Evolutionary conservation across 2,888 invertebrate genomes (phyloP).

Genomic region (Neria commutata): DNA sequence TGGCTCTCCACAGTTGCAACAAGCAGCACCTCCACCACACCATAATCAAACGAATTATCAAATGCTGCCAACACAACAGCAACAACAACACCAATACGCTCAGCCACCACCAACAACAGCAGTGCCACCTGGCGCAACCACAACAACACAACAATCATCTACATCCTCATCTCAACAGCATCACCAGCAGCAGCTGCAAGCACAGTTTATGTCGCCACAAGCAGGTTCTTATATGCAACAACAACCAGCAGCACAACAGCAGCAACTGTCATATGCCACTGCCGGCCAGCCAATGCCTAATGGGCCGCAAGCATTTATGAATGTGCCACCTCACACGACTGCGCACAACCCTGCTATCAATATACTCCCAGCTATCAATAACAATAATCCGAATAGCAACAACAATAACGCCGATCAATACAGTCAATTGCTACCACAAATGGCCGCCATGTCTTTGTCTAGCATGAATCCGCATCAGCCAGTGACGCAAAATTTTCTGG

Average conservation of each 20-base stretch:
- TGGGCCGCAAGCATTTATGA: conserved; percentile 14
- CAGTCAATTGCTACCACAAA: conserved; percentile 52
- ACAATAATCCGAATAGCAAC: conserved; percentile 27
- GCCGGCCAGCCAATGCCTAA: conserved; percentile 24
- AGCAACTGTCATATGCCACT: conserved; percentile 19
- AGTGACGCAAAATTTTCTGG: conserved; percentile 46
- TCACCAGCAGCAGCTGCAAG: conserved; percentile 36
- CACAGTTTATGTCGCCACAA: conserved; percentile 30
- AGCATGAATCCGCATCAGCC: conserved; percentile 29
- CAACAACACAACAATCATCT: conserved; percentile 35
- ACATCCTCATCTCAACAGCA: conserved; percentile 39
- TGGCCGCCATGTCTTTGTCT: conserved; percentile 49
- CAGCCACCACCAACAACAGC: conserved; percentile 30
- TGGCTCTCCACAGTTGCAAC: conserved; percentile 23
- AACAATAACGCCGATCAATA: conserved; percentile 37
- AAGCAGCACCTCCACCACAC: conserved; percentile 28
- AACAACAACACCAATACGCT: conserved; percentile 33
- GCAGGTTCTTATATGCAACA: conserved; percentile 11
- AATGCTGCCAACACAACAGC: conserved; percentile 29
- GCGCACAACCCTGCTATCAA: conserved; percentile 22
- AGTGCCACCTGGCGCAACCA: conserved; percentile 28
- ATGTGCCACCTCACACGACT: not conserved
- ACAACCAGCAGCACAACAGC: conserved; percentile 20
- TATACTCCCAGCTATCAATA: conserved; percentile 23
- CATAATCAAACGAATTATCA: conserved; percentile 30